Evolutionary conservation across 2,797 vertebrate genomes (phyloP).

Genomic region (Rhinella marina): DNA sequence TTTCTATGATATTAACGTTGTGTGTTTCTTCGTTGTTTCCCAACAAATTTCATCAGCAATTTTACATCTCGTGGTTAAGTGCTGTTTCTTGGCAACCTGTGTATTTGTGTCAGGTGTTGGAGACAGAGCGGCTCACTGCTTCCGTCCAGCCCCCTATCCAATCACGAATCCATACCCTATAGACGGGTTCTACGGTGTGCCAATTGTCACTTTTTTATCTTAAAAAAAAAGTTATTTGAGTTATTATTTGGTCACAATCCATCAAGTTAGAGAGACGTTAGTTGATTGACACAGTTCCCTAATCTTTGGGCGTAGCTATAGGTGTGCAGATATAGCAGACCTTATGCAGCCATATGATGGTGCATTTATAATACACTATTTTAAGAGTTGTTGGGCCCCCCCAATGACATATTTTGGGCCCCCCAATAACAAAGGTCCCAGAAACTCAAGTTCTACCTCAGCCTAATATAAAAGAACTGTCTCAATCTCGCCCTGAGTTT

Average conservation of each 20-base stretch:
- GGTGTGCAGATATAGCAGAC: no score
- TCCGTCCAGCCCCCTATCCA: conserved; percentile 10
- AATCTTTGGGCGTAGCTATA: no score
- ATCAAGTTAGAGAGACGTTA: not conserved
- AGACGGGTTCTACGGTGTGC: no score
- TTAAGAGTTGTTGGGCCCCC: no score
- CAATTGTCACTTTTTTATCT: not conserved
- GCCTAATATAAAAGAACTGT: no score
- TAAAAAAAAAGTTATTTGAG: not conserved
- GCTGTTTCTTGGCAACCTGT: conserved; percentile 46
- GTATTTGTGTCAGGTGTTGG: conserved; percentile 22
- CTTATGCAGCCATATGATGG: no score
- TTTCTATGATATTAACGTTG: not conserved
- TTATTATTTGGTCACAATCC: not conserved
- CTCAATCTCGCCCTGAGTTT: no score
- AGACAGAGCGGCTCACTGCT: conserved; percentile 27
- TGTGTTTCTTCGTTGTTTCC: not conserved
- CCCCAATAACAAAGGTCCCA: no score
- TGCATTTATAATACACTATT: no score
- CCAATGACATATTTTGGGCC: no score
- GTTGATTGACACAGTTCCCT: no score
- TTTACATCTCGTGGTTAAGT: not conserved
- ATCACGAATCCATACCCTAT: conserved; percentile 21
- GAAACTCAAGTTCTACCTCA: no score
- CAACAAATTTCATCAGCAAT: conserved; percentile 11